These are phyloP conservation scores for Propithecus deckenii DNA, from an alignment of 2,797 vertebrate genomes.

Conservation along the genomic window DNA sequence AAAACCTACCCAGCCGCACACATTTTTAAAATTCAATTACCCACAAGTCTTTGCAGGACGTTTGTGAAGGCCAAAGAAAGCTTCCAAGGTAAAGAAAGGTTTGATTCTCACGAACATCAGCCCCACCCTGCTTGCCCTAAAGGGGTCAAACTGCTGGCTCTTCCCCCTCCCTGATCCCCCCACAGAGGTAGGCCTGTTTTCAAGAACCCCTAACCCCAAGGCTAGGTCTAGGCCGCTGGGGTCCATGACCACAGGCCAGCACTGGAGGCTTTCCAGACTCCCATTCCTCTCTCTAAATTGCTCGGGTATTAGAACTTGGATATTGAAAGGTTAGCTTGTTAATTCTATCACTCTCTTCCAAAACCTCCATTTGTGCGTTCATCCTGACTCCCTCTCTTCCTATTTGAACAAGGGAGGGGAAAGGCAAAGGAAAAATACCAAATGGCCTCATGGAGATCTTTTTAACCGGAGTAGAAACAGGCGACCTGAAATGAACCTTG, in stretches of 20 bases:
- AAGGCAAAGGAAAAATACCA: conserved; percentile 70
- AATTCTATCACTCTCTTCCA: neutral
- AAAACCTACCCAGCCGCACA: conserved; percentile 71
- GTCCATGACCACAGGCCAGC: neutral
- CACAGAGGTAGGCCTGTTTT: neutral
- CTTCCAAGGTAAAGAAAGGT: conserved; percentile 70
- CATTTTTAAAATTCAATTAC: conserved; percentile 83
- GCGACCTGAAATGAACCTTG: conserved; percentile 76
- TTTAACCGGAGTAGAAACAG: conserved; percentile 47
- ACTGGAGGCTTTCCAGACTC: neutral
- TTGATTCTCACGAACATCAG: neutral
- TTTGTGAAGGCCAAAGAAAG: conserved; percentile 66
- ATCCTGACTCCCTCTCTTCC: conserved; percentile 26
- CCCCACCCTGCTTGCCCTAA: neutral
- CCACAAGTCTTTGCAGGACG: conserved; percentile 71
- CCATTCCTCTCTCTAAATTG: neutral
- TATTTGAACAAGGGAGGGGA: conserved; percentile 37
- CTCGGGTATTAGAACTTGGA: conserved; percentile 14
- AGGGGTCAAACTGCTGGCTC: neutral
- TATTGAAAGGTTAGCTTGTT: conserved; percentile 21
- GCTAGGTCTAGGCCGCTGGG: neutral
- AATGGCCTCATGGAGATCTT: conserved; percentile 66
- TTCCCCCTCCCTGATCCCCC: neutral
- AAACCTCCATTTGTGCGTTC: conserved; percentile 27
- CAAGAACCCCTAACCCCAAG: neutral